Percentiles rank a stretch among this genome's conserved stretches.
Evolutionary conservation across 1,140 invertebrate species (phyloP).

Genomic region (Paraescarpia echinospica): DNA sequence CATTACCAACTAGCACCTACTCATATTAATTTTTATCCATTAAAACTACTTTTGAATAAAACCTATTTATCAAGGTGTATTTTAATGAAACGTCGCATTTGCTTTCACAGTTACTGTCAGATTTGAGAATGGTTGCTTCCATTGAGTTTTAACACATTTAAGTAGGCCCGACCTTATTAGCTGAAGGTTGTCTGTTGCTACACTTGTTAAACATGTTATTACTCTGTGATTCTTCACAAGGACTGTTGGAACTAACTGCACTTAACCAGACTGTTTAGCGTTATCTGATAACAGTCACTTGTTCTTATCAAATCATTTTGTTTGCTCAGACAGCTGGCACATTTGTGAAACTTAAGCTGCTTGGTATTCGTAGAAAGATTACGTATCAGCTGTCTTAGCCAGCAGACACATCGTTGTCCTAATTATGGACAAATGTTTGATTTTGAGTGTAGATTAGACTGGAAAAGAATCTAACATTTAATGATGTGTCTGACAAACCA

Average conservation of each 20-base stretch:
- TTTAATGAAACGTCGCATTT: too few relatives aligned
- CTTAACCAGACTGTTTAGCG: neutral
- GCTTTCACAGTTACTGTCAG: too few relatives aligned
- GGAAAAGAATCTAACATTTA: neutral
- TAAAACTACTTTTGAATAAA: too few relatives aligned
- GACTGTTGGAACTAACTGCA: neutral
- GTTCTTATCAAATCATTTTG: conserved; percentile 34
- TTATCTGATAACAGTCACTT: conserved; percentile 20
- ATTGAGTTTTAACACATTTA: neutral
- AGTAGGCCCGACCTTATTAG: neutral
- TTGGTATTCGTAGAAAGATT: neutral
- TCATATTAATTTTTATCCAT: too few relatives aligned
- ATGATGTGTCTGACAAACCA: neutral
- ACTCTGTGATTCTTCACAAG: neutral
- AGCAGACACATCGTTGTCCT: neutral
- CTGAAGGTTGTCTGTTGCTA: neutral
- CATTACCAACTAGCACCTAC: too few relatives aligned
- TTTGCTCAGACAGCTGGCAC: neutral
- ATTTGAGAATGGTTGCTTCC: too few relatives aligned
- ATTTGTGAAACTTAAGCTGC: neutral
- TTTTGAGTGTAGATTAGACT: neutral
- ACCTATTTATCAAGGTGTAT: too few relatives aligned
- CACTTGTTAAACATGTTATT: neutral
- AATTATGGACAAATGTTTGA: neutral
- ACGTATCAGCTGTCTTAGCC: neutral